Conservation (phyloP, 2,888 invertebrate genomes). For the Apotomis capreana region DNA sequence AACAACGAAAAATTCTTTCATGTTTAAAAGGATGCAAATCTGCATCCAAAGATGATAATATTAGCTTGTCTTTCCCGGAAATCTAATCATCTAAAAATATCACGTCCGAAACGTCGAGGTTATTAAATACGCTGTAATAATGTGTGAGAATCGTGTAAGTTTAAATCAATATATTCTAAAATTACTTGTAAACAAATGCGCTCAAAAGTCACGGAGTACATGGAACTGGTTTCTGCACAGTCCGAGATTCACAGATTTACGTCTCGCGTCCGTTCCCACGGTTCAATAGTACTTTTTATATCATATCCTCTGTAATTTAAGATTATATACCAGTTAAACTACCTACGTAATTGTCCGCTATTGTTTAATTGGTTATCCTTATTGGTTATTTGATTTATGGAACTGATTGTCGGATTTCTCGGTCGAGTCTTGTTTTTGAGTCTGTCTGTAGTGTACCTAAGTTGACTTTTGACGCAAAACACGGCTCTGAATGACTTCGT, state of each 20-base stretch:
- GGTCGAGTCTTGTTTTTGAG: not conserved
- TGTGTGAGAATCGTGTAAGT: no score
- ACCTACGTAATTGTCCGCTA: conserved; percentile 27
- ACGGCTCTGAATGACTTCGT: no score
- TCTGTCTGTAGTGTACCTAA: no score
- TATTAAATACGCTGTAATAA: no score
- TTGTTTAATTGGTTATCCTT: conserved; percentile 28
- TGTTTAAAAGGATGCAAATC: no score
- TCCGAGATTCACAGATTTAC: conserved; percentile 34
- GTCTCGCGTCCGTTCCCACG: conserved; percentile 51
- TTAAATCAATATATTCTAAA: not conserved
- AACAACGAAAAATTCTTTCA: no score
- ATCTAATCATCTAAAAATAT: no score
- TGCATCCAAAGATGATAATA: no score
- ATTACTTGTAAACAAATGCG: not conserved
- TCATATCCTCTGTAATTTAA: conserved; percentile 55
- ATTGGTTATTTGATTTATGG: conserved; percentile 12
- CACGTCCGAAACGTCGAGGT: no score
- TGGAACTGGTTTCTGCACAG: conserved; percentile 33
- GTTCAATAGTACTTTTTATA: conserved; percentile 51
- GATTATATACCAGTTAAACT: conserved; percentile 42
- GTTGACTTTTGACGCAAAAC: no score
- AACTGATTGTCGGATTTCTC: not conserved
- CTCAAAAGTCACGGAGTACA: conserved; percentile 30
- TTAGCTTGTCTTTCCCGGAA: no score